Evolutionary conservation across 2,797 vertebrate genomes (phyloP), one percentile per base, ranked within the genome.

Genomic region (Cottoperca gobio): DNA sequence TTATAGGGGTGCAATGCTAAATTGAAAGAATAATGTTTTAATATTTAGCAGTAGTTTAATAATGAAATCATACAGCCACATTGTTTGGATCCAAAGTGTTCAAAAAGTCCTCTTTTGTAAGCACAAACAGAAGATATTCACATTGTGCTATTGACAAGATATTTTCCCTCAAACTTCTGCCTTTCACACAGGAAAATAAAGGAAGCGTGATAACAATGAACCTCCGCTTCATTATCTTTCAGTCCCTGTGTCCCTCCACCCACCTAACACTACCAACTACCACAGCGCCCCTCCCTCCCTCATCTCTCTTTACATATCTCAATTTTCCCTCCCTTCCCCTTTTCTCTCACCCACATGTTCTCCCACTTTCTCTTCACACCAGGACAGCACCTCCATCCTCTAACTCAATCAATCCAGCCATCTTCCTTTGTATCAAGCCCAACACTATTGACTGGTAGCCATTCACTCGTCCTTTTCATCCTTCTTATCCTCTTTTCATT

Each of bases 151-250:
- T 14, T 42, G 35, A 52, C 13, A 1, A 54, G 31, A 21, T 5
- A 43, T 65, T 69, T 52, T 52, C 21, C 19, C 1, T 54, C 5
- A 16, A 35, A 9, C 12, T 19, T 21, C 13, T 60, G 45, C 53
- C 40, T 73, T 48, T 68, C 33, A 35, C 31, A 19, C 8, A 31
- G 13, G 53, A 8, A 9, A 37, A 73, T 13, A 50, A 64, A 6
- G 17, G 43, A 68, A 68, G 49, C 1, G 0, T 31, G 31, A 54
- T 35, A 35, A 78, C 65, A 85, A 76, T 81, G 59, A 70, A 72
- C 37, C 31, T 71, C 31, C 6, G 4, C 71, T 58, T n/a, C 54
- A 54, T 63, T 43, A 45, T 63, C 43, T 24, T 45, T 31, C 42
- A 17, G 43, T 33, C 19, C 13, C 31, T 37, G 10, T 4, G 57